Evolutionary conservation across 2,797 vertebrate species (phyloP).

Genomic region (Rhynchotus rufescens): DNA sequence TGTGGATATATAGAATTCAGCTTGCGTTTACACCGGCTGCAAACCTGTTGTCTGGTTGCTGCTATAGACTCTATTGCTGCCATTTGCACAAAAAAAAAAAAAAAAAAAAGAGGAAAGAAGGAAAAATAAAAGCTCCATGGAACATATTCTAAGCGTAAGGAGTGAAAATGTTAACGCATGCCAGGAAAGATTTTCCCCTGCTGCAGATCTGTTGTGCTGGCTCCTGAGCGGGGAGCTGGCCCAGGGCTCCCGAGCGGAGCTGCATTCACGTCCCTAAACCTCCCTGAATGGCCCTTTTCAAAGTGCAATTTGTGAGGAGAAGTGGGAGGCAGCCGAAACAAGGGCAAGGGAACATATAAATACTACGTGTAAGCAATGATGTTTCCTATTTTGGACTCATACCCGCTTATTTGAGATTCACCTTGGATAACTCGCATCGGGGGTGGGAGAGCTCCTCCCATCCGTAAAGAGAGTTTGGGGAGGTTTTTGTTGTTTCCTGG

Average conservation of each 20-base stretch:
- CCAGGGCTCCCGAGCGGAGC: constrained; percentile 6
- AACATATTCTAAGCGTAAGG: background rate
- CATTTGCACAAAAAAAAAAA: background rate
- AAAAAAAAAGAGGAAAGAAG: background rate
- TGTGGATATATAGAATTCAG: background rate
- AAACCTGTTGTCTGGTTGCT: background rate
- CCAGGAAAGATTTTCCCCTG: constrained; percentile 18
- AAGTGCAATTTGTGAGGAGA: constrained; percentile 38
- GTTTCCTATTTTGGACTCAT: constrained; percentile 47
- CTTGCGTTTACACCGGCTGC: accelerated
- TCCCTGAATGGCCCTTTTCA: constrained; percentile 70
- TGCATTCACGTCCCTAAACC: accelerated
- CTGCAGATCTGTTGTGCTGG: constrained; percentile 21
- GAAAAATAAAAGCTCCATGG: background rate
- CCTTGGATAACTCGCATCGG: constrained; percentile 48
- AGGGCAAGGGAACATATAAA: constrained; percentile 50
- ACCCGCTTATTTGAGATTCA: constrained; percentile 15
- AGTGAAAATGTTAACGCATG: constrained; percentile 24
- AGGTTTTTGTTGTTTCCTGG: background rate
- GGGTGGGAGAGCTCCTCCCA: background rate
- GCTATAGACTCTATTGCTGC: background rate
- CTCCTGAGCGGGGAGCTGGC: background rate
- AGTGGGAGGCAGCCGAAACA: constrained; percentile 24
- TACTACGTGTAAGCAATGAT: constrained; percentile 48
- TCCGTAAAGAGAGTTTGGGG: background rate